Evolutionary conservation across 2,888 invertebrate species (phyloP).

Genomic region (Hemistola chrysoprasaria): DNA sequence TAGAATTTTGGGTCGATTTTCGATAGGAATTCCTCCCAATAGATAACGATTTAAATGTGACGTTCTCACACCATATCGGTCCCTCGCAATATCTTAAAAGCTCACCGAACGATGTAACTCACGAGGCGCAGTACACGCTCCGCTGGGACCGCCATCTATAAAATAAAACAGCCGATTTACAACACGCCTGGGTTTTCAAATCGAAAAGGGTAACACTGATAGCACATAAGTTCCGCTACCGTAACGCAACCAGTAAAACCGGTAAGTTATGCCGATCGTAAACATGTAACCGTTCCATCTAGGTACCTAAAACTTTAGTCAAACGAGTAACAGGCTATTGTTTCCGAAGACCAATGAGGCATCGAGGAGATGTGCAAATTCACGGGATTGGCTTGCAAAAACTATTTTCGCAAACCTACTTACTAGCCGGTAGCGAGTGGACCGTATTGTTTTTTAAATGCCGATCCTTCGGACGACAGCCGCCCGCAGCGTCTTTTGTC

Average conservation of each 20-base stretch:
- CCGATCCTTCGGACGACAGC: constrained; percentile 51
- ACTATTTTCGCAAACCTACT: constrained; percentile 67
- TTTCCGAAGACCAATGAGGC: constrained; percentile 62
- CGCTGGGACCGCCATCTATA: constrained; percentile 72
- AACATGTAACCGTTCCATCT: constrained; percentile 43
- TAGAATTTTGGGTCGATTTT: neutral
- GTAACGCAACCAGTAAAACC: constrained; percentile 44
- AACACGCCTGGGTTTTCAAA: constrained; percentile 70
- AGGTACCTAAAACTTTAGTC: constrained; percentile 26
- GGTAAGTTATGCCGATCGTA: constrained; percentile 49
- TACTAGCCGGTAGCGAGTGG: constrained; percentile 57
- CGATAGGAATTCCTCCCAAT: constrained; percentile 24
- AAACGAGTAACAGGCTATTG: constrained; percentile 52
- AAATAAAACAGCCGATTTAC: constrained; percentile 80
- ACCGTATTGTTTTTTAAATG: constrained; percentile 57
- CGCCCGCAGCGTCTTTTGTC: constrained; percentile 64
- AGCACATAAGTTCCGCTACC: constrained; percentile 61
- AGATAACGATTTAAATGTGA: constrained; percentile 49
- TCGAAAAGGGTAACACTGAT: constrained; percentile 70
- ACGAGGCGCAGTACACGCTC: constrained; percentile 48
- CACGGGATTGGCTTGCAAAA: constrained; percentile 76
- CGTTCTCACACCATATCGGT: constrained; percentile 51
- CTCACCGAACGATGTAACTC: constrained; percentile 57
- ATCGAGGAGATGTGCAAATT: constrained; percentile 47
- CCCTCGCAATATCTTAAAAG: constrained; percentile 70